phyloP scores from a whole-genome alignment of 2,113 vertebrate species.

The Gallinago undulata region DNA sequence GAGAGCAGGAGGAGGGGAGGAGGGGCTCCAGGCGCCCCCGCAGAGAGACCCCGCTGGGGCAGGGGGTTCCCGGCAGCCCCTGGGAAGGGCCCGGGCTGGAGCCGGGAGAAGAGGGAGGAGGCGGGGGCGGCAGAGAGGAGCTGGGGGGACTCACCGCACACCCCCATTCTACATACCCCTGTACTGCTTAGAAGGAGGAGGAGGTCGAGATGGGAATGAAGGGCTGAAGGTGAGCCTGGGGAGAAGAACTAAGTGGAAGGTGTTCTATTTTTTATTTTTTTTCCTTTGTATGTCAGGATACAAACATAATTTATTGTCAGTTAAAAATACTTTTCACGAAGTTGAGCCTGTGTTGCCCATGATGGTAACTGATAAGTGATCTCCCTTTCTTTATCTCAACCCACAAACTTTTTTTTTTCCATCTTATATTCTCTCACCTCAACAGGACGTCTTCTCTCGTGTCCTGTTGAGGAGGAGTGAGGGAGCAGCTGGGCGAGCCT shows the following conservation, averaged over 20 bases:
- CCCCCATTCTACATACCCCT: too few relatives aligned
- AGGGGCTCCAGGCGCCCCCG: too few relatives aligned
- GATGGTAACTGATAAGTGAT: neutral
- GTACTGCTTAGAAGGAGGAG: neutral
- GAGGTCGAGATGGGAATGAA: neutral
- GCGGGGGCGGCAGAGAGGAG: neutral
- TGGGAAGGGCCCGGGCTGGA: too few relatives aligned
- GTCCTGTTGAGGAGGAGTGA: neutral
- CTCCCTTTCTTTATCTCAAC: neutral
- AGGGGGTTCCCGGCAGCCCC: neutral
- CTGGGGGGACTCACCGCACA: fast-evolving
- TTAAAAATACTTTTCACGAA: neutral
- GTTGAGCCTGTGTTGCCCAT: neutral
- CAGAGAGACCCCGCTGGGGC: too few relatives aligned
- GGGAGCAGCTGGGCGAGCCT: too few relatives aligned
- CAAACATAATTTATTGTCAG: neutral
- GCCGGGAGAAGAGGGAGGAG: neutral
- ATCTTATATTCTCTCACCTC: neutral
- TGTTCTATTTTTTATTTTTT: neutral
- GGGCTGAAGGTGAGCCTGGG: neutral
- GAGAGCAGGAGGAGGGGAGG: too few relatives aligned
- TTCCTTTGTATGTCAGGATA: neutral
- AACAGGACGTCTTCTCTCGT: fast-evolving
- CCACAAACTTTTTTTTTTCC: neutral
- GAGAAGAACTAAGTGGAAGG: neutral